These are phyloP conservation scores for Piaya cayana DNA, from an alignment of 2,113 vertebrate species.

Conservation along the genomic window DNA sequence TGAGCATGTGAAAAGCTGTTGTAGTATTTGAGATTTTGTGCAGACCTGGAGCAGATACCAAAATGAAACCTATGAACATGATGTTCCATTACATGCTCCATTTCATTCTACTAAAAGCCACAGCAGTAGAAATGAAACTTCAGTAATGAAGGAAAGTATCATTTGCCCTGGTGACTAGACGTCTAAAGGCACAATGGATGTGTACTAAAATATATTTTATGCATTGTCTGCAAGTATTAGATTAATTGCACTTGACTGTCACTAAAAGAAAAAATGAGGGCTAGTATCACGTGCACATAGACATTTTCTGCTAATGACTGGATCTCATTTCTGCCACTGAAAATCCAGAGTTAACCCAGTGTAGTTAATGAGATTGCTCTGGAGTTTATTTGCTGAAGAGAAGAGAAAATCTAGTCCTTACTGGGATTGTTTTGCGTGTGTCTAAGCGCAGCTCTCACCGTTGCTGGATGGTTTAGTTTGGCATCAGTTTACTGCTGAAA, in stretches of 20 bases:
- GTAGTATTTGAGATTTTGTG: neutral
- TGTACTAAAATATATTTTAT: neutral
- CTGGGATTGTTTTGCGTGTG: neutral
- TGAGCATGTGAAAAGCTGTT: neutral
- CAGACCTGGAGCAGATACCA: constrained; percentile 11
- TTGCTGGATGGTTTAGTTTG: neutral
- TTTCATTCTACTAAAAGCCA: constrained; percentile 18
- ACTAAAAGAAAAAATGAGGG: neutral
- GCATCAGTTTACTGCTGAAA: neutral
- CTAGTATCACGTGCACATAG: neutral
- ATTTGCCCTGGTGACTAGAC: neutral
- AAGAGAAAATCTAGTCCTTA: neutral
- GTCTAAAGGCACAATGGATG: neutral
- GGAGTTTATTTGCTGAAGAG: neutral
- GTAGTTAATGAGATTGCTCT: neutral
- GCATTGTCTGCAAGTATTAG: neutral
- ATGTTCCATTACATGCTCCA: constrained; percentile 36
- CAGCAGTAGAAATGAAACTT: neutral
- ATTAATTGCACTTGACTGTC: neutral
- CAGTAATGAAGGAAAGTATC: neutral
- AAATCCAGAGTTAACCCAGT: neutral
- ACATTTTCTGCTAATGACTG: neutral
- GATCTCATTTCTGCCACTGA: neutral
- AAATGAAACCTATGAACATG: neutral
- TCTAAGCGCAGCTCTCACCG: neutral